Percentiles rank a stretch among this genome's conserved stretches.
phyloP scores from a whole-genome alignment of 2,888 invertebrate genomes.

The Rapana venosa region DNA sequence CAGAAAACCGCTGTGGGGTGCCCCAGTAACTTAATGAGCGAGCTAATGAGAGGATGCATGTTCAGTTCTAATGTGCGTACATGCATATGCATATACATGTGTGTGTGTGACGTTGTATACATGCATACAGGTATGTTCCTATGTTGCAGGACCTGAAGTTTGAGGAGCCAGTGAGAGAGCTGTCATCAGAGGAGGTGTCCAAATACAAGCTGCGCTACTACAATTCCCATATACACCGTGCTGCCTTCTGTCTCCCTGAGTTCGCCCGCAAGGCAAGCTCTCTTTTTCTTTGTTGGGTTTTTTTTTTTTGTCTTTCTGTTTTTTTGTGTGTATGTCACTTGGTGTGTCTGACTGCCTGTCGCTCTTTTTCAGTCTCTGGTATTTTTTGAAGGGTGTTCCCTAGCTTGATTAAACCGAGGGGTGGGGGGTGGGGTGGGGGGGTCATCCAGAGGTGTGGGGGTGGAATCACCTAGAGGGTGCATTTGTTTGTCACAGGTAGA shows the following conservation, averaged over 20 bases:
- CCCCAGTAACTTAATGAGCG: too few species aligned
- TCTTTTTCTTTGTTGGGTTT: background rate
- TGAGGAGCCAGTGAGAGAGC: conserved; percentile 79
- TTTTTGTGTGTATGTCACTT: too few species aligned
- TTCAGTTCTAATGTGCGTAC: background rate
- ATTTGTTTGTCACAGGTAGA: too few species aligned
- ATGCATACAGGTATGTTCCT: background rate
- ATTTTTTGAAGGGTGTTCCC: background rate
- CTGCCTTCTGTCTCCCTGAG: conserved; percentile 92
- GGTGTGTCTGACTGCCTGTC: background rate
- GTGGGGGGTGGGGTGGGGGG: too few species aligned
- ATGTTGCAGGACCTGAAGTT: conserved; percentile 65
- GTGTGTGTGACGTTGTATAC: background rate
- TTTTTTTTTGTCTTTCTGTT: too few species aligned
- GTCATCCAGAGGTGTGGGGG: too few species aligned
- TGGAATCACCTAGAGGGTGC: too few species aligned
- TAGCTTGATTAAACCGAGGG: background rate
- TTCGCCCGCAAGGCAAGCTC: conserved; percentile 82
- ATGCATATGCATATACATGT: background rate
- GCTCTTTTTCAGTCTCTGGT: background rate
- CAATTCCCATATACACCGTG: conserved; percentile 88
- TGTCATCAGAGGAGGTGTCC: conserved; percentile 84
- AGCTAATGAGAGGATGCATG: background rate
- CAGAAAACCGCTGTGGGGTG: too few species aligned
- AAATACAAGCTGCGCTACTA: conserved; percentile 90